phyloP scores from a whole-genome alignment of 2,113 vertebrate genomes.

The Cyrtonyx montezumae region DNA sequence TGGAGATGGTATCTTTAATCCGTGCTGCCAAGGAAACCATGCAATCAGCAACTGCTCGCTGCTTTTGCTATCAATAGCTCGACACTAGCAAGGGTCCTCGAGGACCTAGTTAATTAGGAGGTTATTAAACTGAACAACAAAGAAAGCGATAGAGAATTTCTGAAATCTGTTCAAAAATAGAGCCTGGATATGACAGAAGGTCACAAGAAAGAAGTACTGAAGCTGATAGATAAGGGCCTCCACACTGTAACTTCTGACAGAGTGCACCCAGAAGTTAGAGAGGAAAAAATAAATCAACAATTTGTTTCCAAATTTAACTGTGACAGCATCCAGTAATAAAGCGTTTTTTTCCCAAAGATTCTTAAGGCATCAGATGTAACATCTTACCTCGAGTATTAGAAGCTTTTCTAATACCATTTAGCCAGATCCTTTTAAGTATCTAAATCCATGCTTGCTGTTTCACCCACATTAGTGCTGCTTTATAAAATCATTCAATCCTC shows the following conservation, averaged over 20 bases:
- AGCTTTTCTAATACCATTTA: not conserved
- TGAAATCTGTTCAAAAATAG: not conserved
- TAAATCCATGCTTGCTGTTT: not conserved
- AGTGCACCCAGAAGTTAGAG: not conserved
- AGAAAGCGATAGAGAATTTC: not conserved
- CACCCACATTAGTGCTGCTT: not conserved
- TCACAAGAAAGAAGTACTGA: not conserved
- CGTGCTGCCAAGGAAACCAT: not conserved
- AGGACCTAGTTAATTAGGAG: not conserved
- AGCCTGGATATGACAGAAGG: not conserved
- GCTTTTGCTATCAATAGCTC: not conserved
- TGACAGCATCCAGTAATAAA: not conserved
- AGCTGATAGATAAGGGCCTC: not conserved
- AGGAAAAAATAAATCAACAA: not conserved
- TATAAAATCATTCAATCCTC: not conserved
- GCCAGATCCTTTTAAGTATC: not conserved
- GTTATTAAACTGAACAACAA: not conserved
- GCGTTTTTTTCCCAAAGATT: not conserved
- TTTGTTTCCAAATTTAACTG: not conserved
- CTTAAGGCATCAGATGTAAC: not conserved
- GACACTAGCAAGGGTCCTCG: not conserved
- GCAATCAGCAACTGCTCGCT: not conserved
- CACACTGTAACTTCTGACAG: not conserved
- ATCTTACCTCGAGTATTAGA: not conserved
- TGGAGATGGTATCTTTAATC: not conserved